Base-by-base conservation (phyloP, 2,888 invertebrate species). In the Dryobota labecula region DNA sequence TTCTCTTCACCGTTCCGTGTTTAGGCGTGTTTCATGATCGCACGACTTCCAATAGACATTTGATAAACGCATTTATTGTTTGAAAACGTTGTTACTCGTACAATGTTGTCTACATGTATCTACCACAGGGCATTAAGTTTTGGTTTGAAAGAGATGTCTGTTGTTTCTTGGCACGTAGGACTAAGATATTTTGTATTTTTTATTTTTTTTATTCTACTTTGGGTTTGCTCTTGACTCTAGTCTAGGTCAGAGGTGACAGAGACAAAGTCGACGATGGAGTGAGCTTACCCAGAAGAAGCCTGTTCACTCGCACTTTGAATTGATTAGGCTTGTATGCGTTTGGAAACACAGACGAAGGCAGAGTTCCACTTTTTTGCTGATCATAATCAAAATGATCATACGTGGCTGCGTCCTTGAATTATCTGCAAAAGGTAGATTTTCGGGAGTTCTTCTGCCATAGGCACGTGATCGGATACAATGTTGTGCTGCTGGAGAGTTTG, bases 11-110 rank as follows among this genome's bases (percentile, higher is more conserved):
- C 30, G 33, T 53, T 64, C 27, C 24, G 24, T 80, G 51, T 68
- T 66, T 66, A 64, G 58, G 57, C 36, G 24, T 49, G 36, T 80
- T 64, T 41, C 63, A 70, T 76, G 49, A 62, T 51, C 30, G 4
- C 13, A 18, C 13, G 36, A 64, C 15, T 49, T 41, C 45, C 13
- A 49, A 58, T 64, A 56, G 11, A 78, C 41, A 18, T 60, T 20
- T 60, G 33, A 43, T 53, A 56, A 20, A 33, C 18, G 43, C 33
- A 33, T 38, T 43, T 61, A 57, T 64, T 33, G 63, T 76, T 78
- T 61, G n/a, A 49, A 45, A 38, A 54, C 49, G n/a, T 61, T 53
- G 43, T 33, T 33, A 43, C n/a, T n/a, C n/a, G n/a, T n/a, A n/a
- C 51, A n/a, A 53, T 68, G 36, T 51, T 45, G 47, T 41, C 11